These are phyloP conservation scores for Gobio gobio DNA, from an alignment of 2,113 vertebrate genomes.

Conservation along the genomic window DNA sequence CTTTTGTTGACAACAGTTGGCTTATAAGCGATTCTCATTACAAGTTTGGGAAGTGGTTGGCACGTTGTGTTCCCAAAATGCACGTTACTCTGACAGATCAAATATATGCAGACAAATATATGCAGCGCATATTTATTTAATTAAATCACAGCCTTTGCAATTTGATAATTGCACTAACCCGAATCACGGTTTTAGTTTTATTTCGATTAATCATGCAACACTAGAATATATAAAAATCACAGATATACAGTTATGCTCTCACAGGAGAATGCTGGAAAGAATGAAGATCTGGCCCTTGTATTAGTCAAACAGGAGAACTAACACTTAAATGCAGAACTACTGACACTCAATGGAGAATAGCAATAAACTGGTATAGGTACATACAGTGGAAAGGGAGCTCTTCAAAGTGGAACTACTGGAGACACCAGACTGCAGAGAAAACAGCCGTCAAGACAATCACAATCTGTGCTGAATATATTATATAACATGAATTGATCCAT, in stretches of 20 bases:
- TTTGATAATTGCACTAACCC: not conserved
- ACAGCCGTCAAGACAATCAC: conserved; percentile 48
- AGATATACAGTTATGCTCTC: not conserved
- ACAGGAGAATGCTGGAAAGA: not conserved
- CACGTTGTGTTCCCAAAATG: not conserved
- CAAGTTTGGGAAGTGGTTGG: not conserved
- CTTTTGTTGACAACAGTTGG: not conserved
- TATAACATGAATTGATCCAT: not conserved
- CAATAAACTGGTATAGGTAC: conserved; percentile 58
- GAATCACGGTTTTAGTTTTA: not conserved
- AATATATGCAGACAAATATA: too few species aligned
- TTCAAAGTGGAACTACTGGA: conserved; percentile 74
- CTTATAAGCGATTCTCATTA: not conserved
- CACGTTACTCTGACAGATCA: not conserved
- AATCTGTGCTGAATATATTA: not conserved
- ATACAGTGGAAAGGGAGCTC: conserved; percentile 79
- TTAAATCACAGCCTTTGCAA: too few species aligned
- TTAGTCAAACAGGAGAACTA: not conserved
- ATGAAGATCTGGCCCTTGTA: not conserved
- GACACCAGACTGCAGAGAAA: conserved; percentile 73
- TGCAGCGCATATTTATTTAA: not conserved
- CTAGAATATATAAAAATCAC: not conserved
- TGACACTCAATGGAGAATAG: not conserved
- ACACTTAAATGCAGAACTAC: not conserved
- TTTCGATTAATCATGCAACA: not conserved